Evolutionary conservation across 2,113 vertebrate species (phyloP), one percentile per base, ranked within the genome.

Genomic region (Platanista minor): DNA sequence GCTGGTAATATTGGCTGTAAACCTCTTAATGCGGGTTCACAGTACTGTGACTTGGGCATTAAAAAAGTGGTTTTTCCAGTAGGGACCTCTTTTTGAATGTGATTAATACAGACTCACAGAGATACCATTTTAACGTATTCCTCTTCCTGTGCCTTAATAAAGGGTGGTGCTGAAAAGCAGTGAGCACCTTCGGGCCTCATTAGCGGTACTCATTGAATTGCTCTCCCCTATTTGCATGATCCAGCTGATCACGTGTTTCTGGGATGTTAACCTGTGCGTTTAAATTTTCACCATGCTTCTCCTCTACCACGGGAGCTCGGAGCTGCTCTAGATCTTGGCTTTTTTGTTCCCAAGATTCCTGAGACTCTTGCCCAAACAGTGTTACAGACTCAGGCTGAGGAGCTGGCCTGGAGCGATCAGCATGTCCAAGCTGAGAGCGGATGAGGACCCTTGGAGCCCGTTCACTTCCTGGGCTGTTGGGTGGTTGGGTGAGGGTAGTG

Each of bases 1-100:
- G 23, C 43, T 57, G 18, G 91, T 80, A 93, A 59, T 21, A 4
- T 57, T 97, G 92, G 71, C 84, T 71, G 21, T 31, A 89, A n/a
- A 82, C 87, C 3, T 96, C 93, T 90, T 87, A 20, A 33, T 64
- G 59, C 64, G 25, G 61, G 95, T 97, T 91, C 90, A 84, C 8
- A 66, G 20, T 27, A 6, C 88, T 89, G 23, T 33, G 61, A 29
- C 90, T 64, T 31, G 61, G 25, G 27, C 29, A 14, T 13, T 29
- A 12, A 62, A 62, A 62, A 31, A 64, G 61, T 31, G 25, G 61
- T 14, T n/a, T 78, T 54, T n/a, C 46, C n/a, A 59, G 23, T 39
- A 9, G 36, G n/a, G 23, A 17, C 29, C 43, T 57, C 27, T 96
- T 54, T 62, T 31, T 66, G 49, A 57, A 10, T 33, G 62, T 52